phyloP scores from a whole-genome alignment of 1,140 invertebrate genomes.

The Frieseomelitta varia region DNA sequence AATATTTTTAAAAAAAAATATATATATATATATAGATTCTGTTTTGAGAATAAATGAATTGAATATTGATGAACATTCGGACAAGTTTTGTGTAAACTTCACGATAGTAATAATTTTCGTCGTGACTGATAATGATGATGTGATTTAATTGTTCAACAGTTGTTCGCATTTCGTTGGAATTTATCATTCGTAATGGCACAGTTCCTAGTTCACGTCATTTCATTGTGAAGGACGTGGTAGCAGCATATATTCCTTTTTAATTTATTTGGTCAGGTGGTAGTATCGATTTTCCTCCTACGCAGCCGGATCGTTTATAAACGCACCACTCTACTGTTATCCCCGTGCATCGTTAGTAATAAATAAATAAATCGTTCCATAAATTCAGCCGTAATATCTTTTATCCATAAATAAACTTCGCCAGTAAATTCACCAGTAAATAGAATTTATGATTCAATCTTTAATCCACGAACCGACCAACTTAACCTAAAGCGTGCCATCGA shows the following conservation, averaged over 20 bases:
- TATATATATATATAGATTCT: too few species aligned
- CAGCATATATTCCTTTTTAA: neutral
- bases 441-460: neutral
- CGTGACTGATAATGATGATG: too few species aligned
- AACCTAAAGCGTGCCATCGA: neutral
- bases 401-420: neutral
- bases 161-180: neutral
- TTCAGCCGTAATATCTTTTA: neutral
- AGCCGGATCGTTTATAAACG: neutral
- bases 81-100: too few species aligned
- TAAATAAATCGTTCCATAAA: neutral
- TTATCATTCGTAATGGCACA: neutral
- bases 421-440: neutral
- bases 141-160: neutral
- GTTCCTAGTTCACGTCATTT: neutral
- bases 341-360: constrained; percentile 2
- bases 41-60: too few species aligned
- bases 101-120: too few species aligned
- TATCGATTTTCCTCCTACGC: constrained; percentile 21
- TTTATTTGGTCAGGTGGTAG: neutral
- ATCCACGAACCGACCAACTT: neutral
- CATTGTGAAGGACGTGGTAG: neutral
- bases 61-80: too few species aligned
- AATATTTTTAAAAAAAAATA: too few species aligned
- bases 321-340: neutral